These are phyloP conservation scores for Conger conger DNA, from an alignment of 2,113 vertebrate species.

Conservation along the genomic window DNA sequence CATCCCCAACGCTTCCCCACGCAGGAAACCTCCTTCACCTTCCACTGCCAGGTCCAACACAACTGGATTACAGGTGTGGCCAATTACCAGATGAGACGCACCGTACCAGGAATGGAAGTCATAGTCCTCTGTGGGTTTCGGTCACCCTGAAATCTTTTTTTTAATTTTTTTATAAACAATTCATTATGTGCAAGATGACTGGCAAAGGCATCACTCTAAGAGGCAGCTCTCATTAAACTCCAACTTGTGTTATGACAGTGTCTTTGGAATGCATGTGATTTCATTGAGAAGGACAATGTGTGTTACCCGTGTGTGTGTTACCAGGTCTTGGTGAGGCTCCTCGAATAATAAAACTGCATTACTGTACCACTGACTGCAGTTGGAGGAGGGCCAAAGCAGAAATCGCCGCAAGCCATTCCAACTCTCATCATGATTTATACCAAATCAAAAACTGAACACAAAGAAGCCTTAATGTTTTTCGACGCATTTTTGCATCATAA, in stretches of 20 bases:
- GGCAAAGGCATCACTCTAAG: slow-evolving; percentile 57
- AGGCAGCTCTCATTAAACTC: slow-evolving; percentile 65
- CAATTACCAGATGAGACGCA: slow-evolving; percentile 71
- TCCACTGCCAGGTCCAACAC: slow-evolving; percentile 58
- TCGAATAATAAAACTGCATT: too few species aligned
- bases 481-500: background rate
- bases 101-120: slow-evolving; percentile 47
- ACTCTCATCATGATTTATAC: background rate
- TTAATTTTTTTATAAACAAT: background rate
- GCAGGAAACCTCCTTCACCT: slow-evolving; percentile 60
- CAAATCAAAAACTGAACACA: background rate
- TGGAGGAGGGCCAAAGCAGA: background rate
- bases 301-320: too few species aligned
- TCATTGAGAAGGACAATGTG: too few species aligned
- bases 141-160: slow-evolving; percentile 35
- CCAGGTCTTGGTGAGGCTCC: too few species aligned
- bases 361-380: background rate
- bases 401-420: background rate
- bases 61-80: slow-evolving; percentile 77
- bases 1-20: slow-evolving; percentile 61
- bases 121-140: slow-evolving; percentile 59
- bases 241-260: slow-evolving; percentile 40
- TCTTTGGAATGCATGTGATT: background rate
- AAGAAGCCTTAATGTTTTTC: background rate
- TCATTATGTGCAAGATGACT: slow-evolving; percentile 52